These are phyloP conservation scores for Cephalopachus bancanus DNA, from an alignment of 2,797 vertebrate genomes.

Conservation along the genomic window DNA sequence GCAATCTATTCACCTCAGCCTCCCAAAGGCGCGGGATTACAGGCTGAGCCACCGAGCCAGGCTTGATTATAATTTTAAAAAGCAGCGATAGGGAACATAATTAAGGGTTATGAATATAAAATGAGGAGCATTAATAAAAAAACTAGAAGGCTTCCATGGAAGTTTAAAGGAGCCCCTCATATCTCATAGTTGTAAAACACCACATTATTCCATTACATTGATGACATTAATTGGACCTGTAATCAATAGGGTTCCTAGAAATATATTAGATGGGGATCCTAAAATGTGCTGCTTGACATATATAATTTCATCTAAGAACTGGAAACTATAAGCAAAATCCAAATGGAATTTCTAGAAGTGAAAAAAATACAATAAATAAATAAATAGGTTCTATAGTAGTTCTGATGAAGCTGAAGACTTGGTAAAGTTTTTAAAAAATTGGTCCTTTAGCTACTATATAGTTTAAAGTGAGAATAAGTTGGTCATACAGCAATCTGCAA, in stretches of 20 bases:
- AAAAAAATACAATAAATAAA: too few relatives aligned
- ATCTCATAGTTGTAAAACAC: neutral
- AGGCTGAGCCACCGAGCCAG: too few relatives aligned
- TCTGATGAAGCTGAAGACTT: too few relatives aligned
- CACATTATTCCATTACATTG: neutral
- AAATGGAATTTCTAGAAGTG: too few relatives aligned
- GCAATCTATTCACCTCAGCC: too few relatives aligned
- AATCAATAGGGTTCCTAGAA: neutral
- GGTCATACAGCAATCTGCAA: neutral
- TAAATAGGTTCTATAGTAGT: too few relatives aligned
- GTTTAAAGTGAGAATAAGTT: constrained; percentile 22
- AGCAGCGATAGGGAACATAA: constrained; percentile 8
- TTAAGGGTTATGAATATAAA: constrained; percentile 1
- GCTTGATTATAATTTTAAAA: neutral
- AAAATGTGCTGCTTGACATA: constrained; percentile 21
- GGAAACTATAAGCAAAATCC: too few relatives aligned
- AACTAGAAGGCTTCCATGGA: neutral
- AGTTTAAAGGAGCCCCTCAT: neutral
- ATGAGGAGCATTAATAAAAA: neutral
- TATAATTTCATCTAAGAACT: neutral
- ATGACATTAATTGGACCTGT: neutral
- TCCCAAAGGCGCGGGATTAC: too few relatives aligned
- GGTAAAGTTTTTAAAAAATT: too few relatives aligned
- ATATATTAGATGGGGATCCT: neutral
- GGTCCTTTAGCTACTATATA: neutral